These are phyloP conservation scores for Aporophyla nigra DNA, from an alignment of 2,888 invertebrate species.

Conservation along the genomic window DNA sequence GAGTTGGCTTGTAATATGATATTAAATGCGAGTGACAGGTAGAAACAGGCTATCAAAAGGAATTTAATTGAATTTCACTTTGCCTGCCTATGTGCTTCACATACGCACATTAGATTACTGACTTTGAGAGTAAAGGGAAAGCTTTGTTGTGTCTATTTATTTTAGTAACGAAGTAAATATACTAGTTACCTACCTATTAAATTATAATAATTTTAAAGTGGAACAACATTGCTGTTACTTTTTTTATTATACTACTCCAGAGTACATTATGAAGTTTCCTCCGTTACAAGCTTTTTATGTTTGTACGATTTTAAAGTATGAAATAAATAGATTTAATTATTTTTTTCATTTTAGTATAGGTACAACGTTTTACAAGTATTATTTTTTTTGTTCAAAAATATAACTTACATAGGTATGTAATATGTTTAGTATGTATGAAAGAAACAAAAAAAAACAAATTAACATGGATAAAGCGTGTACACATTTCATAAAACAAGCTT, in stretches of 20 bases:
- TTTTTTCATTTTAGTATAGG: too few relatives aligned
- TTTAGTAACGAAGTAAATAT: not conserved
- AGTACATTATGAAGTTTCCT: not conserved
- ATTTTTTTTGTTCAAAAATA: too few relatives aligned
- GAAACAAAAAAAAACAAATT: slow-evolving; percentile 27
- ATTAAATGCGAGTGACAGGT: slow-evolving; percentile 59
- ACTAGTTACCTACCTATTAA: not conserved
- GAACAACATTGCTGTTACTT: not conserved
- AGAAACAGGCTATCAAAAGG: slow-evolving; percentile 57
- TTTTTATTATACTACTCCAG: not conserved
- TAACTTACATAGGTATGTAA: too few relatives aligned
- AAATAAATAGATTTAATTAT: too few relatives aligned
- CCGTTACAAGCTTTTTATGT: too few relatives aligned
- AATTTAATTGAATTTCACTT: slow-evolving; percentile 61
- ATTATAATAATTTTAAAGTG: not conserved
- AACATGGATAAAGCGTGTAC: slow-evolving; percentile 46
- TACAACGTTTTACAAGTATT: too few relatives aligned
- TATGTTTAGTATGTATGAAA: not conserved
- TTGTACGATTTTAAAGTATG: too few relatives aligned
- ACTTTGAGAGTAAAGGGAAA: slow-evolving; percentile 22
- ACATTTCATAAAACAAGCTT: slow-evolving; percentile 65
- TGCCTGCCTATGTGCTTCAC: slow-evolving; percentile 37
- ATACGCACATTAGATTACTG: slow-evolving; percentile 38
- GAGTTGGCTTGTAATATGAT: slow-evolving; percentile 32
- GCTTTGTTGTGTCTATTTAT: slow-evolving; percentile 44